A percentile compares a stretch with the other conserved stretches of the same genome.
phyloP scores from a whole-genome alignment of 2,113 vertebrate genomes.

The Sula dactylatra region DNA sequence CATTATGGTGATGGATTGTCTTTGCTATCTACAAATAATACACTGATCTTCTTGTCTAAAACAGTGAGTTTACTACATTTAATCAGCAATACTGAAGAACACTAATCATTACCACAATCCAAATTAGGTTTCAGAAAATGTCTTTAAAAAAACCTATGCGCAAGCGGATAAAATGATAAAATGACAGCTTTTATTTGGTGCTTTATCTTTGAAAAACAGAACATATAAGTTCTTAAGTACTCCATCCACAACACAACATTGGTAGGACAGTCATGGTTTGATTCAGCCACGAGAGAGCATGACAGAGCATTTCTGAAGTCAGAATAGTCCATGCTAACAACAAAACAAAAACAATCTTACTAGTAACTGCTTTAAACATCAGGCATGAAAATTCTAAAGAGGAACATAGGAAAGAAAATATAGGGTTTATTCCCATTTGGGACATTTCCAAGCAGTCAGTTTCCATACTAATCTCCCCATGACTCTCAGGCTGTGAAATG shows the following conservation, averaged over 20 bases:
- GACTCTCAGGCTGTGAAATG: background rate
- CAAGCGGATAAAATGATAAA: background rate
- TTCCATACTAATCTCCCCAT: background rate
- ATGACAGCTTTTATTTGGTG: background rate
- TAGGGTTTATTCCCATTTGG: background rate
- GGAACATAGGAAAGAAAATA: background rate
- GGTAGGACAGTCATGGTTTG: background rate
- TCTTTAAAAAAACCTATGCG: background rate
- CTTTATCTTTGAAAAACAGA: background rate
- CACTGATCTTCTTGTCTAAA: constrained; percentile 19
- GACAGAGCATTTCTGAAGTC: background rate
- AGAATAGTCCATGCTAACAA: background rate
- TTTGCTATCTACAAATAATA: constrained; percentile 45
- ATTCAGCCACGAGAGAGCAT: background rate
- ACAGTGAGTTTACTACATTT: constrained; percentile 21
- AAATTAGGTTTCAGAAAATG: constrained; percentile 27
- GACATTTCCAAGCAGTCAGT: background rate
- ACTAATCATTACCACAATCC: background rate
- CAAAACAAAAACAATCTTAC: background rate
- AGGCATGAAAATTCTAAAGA: background rate
- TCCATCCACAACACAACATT: background rate
- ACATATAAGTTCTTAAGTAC: background rate
- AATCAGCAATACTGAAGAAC: background rate
- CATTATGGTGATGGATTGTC: constrained; percentile 56
- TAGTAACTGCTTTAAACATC: background rate